These are phyloP conservation scores for Chrysolina haemoptera DNA, from an alignment of 2,888 invertebrate species.

Conservation along the genomic window DNA sequence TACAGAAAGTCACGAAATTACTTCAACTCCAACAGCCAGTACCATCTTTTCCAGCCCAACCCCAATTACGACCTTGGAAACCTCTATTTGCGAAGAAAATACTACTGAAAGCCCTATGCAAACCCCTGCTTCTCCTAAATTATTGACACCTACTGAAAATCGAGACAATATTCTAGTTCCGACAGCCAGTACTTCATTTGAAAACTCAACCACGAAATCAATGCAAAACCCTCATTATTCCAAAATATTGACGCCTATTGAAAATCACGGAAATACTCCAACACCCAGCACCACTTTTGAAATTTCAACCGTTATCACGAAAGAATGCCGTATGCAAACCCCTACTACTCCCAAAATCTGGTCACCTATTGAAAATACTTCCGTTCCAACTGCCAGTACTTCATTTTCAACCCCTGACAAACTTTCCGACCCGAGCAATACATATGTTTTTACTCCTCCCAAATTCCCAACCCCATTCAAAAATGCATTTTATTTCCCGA, in stretches of 20 bases:
- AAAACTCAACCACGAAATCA: no score
- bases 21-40: not conserved
- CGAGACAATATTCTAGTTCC: not conserved
- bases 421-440: not conserved
- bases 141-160: not conserved
- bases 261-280: no score
- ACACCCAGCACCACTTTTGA: no score
- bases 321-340: no score
- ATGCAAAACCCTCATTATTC: no score
- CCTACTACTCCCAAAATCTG: no score
- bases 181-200: not conserved
- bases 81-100: no score
- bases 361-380: not conserved
- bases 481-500: constrained; percentile 3
- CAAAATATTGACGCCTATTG: no score
- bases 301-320: no score
- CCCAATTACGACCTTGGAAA: no score
- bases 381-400: not conserved
- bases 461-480: constrained; percentile 26
- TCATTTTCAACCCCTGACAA: not conserved
- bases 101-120: not conserved
- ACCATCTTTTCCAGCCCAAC: no score
- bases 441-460: constrained; percentile 6
- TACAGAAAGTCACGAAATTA: not conserved
- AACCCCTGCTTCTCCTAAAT: not conserved